These are phyloP conservation scores for Halcyon smyrnensis DNA, from an alignment of 2,797 vertebrate species.

Conservation along the genomic window DNA sequence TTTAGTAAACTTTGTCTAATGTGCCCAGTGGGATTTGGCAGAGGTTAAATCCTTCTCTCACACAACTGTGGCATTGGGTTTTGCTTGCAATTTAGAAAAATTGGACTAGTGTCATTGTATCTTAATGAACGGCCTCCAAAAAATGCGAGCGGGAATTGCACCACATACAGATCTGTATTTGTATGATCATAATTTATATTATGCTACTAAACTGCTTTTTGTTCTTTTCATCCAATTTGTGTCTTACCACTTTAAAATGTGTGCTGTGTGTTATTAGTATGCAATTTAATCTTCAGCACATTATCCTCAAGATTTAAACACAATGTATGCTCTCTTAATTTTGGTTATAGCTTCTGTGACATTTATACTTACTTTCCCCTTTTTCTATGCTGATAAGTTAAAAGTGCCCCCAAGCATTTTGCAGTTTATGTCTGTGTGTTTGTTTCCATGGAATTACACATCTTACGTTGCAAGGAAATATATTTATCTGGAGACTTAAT, in stretches of 20 bases:
- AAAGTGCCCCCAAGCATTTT: conserved; percentile 40
- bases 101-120: background rate
- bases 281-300: conserved; percentile 61
- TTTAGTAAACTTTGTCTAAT: conserved; percentile 28
- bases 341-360: conserved; percentile 54
- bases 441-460: conserved; percentile 28
- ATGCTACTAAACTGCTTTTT: background rate
- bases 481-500: conserved; percentile 11
- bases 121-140: background rate
- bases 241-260: background rate
- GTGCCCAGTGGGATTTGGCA: background rate
- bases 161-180: background rate
- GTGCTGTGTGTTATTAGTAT: conserved; percentile 27
- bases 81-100: background rate
- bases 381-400: conserved; percentile 10
- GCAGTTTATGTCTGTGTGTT: conserved; percentile 6
- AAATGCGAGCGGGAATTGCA: background rate
- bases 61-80: background rate
- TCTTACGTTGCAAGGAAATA: conserved; percentile 10
- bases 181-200: background rate
- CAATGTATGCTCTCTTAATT: conserved; percentile 59
- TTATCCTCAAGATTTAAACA: conserved; percentile 50
- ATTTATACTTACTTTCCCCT: conserved; percentile 63
- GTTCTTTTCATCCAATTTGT: background rate
- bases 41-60: background rate